Base-by-base conservation (phyloP, 1,140 invertebrate species). In the Oncopodura yosiiana region DNA sequence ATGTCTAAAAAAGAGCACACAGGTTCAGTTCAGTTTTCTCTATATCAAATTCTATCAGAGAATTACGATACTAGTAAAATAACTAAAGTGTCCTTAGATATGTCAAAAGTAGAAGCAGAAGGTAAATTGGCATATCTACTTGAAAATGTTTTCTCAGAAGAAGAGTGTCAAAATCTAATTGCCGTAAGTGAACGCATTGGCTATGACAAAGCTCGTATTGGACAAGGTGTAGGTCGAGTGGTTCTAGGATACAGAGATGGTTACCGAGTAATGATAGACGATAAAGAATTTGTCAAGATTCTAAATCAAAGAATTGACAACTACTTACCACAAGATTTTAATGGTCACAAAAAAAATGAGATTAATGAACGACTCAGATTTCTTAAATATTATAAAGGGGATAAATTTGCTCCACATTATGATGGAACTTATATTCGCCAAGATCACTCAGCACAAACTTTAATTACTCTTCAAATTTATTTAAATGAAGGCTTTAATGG, bases 401-500 rank as follows among this genome's bases (percentile, higher is more conserved):
- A 44, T 6, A 41, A 49, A 49, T 60, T 60, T 27, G 19, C 18
- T 1, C 11, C 16, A 19, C 53, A 60, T 43, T 18, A 6, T 5
- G 58, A 60, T 32, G 49, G 27, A 2, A 3, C 34, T 14, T 60
- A 53, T 30, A 23, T 3, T 2, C 6, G 53, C 12, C 18, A 21
- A 2, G 48, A 51, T n/a, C 19, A 16, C 2, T 45, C 54, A 11
- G 42, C 36, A 0, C 11, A 2, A 11, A 56, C 34, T 34, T 30
- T 52, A 4, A 49, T 60, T 19, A 60, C 53, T 16, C 44, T 60
- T 8, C 58, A 60, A 46, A 56, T 60, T 3, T 60, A 60, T 27
- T 32, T 60, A 19, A 60, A 60, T 23, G 53, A 30, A 46, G 49
- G 37, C 27, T 52, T 56, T 52, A 23, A 49, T 19, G 58, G 58